Conservation (phyloP, 53 echinoderm and acorn worm genomes). For the Luidia sarsii region DNA sequence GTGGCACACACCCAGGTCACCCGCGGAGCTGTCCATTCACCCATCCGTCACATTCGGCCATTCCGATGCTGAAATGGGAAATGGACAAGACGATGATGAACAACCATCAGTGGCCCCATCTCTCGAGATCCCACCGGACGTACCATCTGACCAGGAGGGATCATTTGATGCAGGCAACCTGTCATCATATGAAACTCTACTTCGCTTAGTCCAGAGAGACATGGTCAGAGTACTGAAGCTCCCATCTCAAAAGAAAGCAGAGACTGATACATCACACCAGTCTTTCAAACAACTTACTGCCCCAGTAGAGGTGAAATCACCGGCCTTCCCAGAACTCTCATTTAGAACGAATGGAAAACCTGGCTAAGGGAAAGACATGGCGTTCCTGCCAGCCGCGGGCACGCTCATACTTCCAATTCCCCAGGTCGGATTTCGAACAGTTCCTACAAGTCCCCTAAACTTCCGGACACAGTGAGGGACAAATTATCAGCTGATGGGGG, state of each 20-base stretch:
- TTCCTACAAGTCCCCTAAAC: background rate
- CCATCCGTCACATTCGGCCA: background rate
- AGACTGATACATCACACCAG: background rate
- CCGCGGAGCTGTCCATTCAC: slow-evolving; percentile 1
- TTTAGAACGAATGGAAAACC: background rate
- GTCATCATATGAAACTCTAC: too few species aligned
- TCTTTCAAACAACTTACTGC: slow-evolving; percentile 3
- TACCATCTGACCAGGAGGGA: background rate
- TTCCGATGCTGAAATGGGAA: background rate
- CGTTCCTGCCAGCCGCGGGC: background rate
- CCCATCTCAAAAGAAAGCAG: background rate
- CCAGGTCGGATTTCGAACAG: background rate
- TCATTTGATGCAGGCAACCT: background rate
- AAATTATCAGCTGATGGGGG: background rate
- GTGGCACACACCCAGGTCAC: background rate
- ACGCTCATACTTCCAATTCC: background rate
- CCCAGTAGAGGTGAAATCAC: background rate
- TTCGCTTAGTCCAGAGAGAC: background rate
- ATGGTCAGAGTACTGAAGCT: slow-evolving; percentile 2
- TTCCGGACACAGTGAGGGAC: background rate
- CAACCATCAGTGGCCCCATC: background rate
- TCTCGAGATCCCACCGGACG: background rate
- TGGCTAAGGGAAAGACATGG: background rate
- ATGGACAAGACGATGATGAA: background rate
- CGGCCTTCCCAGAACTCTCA: background rate